Evolutionary conservation across 2,888 invertebrate genomes (phyloP).

Genomic region (Macropis europaea): DNA sequence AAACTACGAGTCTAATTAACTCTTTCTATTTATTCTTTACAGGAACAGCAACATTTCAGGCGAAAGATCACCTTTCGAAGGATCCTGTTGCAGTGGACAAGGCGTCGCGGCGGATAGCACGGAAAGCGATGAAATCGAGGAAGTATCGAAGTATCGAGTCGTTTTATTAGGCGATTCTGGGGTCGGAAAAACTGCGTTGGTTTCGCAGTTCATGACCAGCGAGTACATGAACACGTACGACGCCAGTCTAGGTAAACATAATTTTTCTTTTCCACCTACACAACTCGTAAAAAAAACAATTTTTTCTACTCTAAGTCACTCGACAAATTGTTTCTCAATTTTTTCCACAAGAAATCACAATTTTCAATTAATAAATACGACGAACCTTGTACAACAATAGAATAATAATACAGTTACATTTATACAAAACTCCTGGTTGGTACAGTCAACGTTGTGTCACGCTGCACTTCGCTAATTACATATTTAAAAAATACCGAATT

Average conservation of each 20-base stretch:
- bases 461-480: no score
- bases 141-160: slow-evolving; percentile 88
- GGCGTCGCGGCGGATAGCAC: slow-evolving; percentile 82
- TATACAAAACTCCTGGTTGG: no score
- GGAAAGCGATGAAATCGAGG: slow-evolving; percentile 87
- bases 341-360: no score
- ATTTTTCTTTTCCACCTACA: neutral
- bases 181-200: slow-evolving; percentile 94
- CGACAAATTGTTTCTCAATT: no score
- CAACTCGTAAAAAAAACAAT: no score
- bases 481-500: no score
- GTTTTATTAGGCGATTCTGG: slow-evolving; percentile 91
- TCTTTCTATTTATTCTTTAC: slow-evolving; percentile 60
- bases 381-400: no score
- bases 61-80: slow-evolving; percentile 92
- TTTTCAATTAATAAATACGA: no score
- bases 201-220: slow-evolving; percentile 96
- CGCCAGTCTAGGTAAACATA: slow-evolving; percentile 89
- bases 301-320: no score
- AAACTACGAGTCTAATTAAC: no score
- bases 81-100: slow-evolving; percentile 91
- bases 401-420: no score
- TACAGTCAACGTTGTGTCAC: no score
- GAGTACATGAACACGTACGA: slow-evolving; percentile 98
- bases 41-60: slow-evolving; percentile 86